Base-by-base conservation (phyloP, 2,888 invertebrate genomes). In the Timandra comae region DNA sequence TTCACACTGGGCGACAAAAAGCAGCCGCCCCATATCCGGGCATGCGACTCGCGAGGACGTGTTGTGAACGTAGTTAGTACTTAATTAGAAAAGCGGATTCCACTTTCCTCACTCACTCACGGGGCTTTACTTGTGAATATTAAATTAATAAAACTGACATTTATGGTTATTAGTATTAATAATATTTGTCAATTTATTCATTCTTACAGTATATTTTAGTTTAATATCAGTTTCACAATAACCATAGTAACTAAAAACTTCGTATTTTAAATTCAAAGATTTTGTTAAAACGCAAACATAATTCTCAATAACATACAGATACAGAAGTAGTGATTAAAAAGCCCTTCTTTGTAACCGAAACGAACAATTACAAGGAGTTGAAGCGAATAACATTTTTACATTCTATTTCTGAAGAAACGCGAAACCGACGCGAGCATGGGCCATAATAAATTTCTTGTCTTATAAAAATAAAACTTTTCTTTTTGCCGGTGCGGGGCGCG, bases 401-500 rank as follows among this genome's bases (percentile, higher is more conserved):
- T 80, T 77, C 72, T 73, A 74, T 78, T 78, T 75, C 73, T 73
- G 75, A 78, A 76, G 74, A 71, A 78, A 76, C 75, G 73, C 75
- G 75, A 77, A 78, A 74, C 78, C 72, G 73, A 75, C 79, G 69
- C 77, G 67, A 73, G 74, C 79, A 78, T 77, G 76, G 70, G 73
- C 78, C 66, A 71, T 80, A 80, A 84, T 84, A 81, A 80, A 81
- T 84, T 81, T 80, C 80, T 81, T 77, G 80, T 82, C 80, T 81
- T 84, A 82, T 80, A 84, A 82, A 82, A 82, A 81, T 81, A 81
- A 81, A 81, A 82, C 69, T 81, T 82, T 81, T 81, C 77, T 80
- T 82, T 84, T 80, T 76, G 75, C 67, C 65, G 64, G 64, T 67
- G 67, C 63, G 67, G 63, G 65, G 69, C 69, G 67, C 41, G 53